Evolutionary conservation across 2,888 invertebrate species (phyloP).

Genomic region (Penaeus monodon): DNA sequence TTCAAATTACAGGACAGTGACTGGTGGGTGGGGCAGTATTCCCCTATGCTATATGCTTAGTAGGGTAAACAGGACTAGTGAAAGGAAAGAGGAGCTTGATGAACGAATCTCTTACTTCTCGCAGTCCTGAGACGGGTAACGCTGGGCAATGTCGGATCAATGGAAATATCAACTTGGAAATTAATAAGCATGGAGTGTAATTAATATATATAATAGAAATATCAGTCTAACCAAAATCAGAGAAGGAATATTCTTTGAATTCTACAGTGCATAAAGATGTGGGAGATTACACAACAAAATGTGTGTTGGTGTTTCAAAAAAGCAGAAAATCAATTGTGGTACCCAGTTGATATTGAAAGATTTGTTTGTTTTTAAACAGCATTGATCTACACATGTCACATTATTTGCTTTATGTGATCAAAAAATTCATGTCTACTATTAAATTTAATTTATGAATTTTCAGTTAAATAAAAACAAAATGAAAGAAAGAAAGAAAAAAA

Average conservation of each 20-base stretch:
- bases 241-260: background rate
- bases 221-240: conserved; percentile 9
- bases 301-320: conserved; percentile 27
- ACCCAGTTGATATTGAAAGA: conserved; percentile 4
- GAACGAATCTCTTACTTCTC: conserved; percentile 53
- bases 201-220: background rate
- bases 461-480: too few species aligned
- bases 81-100: too few species aligned
- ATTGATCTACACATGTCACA: conserved; percentile 39
- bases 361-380: conserved; percentile 6
- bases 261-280: conserved; percentile 50
- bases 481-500: background rate
- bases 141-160: conserved; percentile 38
- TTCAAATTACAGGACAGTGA: too few species aligned
- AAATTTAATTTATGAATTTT: background rate
- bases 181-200: background rate
- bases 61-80: too few species aligned
- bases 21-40: too few species aligned
- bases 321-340: conserved; percentile 27
- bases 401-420: too few species aligned
- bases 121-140: conserved; percentile 31
- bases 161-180: conserved; percentile 30
- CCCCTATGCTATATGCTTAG: too few species aligned
- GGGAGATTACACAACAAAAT: conserved; percentile 25
- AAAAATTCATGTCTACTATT: too few species aligned